These are phyloP conservation scores for Epistrophe grossulariae DNA, from an alignment of 2,888 invertebrate species.

Conservation along the genomic window DNA sequence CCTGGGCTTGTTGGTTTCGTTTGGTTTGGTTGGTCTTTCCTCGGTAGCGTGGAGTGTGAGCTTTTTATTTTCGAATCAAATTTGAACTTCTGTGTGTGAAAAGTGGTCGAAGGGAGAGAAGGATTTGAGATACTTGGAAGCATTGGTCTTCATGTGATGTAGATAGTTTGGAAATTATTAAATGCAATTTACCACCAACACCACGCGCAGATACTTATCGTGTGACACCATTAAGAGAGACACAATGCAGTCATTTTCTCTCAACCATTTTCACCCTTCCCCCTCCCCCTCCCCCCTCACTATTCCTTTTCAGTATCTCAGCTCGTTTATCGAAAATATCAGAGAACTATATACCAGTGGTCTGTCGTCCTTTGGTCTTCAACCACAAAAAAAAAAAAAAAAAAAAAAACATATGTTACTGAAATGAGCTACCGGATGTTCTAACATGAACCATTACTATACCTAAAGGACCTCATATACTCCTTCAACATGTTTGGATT, in stretches of 20 bases:
- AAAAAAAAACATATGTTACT: conserved; percentile 48
- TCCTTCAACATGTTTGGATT: background rate
- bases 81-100: conserved; percentile 48
- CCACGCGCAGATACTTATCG: conserved; percentile 69
- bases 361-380: background rate
- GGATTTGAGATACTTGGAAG: background rate
- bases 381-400: background rate
- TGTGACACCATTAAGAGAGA: conserved; percentile 66
- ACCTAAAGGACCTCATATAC: background rate
- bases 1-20: conserved; percentile 38
- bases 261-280: background rate
- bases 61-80: conserved; percentile 45
- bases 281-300: fast-evolving
- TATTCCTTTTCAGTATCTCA: conserved; percentile 32
- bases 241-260: conserved; percentile 66
- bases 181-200: conserved; percentile 73
- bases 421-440: conserved; percentile 67
- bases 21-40: conserved; percentile 20
- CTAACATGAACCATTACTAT: background rate
- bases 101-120: background rate
- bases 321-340: conserved; percentile 64
- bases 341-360: conserved; percentile 1
- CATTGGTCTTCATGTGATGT: conserved; percentile 2
- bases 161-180: conserved; percentile 72
- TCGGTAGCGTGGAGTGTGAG: conserved; percentile 1